These are phyloP conservation scores for Onychorhynchus coronatus DNA, from an alignment of 2,113 vertebrate genomes.

Conservation along the genomic window DNA sequence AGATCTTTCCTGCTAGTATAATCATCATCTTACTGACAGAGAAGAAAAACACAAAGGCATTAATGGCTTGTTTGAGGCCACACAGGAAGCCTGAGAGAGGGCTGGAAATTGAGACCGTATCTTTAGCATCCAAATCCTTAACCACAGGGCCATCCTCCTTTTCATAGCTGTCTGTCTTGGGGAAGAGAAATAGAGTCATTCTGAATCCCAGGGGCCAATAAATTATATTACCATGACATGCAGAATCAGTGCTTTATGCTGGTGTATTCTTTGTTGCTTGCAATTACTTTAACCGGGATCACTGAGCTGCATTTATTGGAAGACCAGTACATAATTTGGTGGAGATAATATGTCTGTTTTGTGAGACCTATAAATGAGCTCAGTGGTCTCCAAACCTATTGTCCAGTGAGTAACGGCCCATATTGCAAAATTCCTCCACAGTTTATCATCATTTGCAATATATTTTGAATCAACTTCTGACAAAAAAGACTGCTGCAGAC, in stretches of 20 bases:
- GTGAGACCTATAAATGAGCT: neutral
- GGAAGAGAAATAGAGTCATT: slow-evolving; percentile 52
- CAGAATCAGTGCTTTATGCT: slow-evolving; percentile 20
- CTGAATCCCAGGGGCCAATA: slow-evolving; percentile 14
- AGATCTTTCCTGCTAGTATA: slow-evolving; percentile 30
- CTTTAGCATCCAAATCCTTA: slow-evolving; percentile 57
- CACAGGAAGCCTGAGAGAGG: slow-evolving; percentile 58
- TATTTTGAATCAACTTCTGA: neutral
- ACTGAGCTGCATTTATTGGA: neutral
- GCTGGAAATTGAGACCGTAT: neutral
- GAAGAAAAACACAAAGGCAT: slow-evolving; percentile 60
- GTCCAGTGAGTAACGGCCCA: neutral
- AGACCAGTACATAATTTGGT: neutral
- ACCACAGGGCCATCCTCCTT: slow-evolving; percentile 61
- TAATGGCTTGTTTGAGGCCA: slow-evolving; percentile 58
- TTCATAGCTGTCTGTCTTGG: slow-evolving; percentile 15
- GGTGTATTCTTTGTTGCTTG: neutral
- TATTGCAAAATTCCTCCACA: neutral
- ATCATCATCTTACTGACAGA: slow-evolving; percentile 52
- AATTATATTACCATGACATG: neutral
- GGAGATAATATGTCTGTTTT: neutral
- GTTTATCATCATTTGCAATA: neutral
- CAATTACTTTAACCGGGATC: slow-evolving; percentile 28
- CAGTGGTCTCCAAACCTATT: slow-evolving; percentile 18
- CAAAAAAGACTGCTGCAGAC: neutral